phyloP scores from a whole-genome alignment of 2,113 vertebrate genomes.

The Phyllopteryx taeniolatus region DNA sequence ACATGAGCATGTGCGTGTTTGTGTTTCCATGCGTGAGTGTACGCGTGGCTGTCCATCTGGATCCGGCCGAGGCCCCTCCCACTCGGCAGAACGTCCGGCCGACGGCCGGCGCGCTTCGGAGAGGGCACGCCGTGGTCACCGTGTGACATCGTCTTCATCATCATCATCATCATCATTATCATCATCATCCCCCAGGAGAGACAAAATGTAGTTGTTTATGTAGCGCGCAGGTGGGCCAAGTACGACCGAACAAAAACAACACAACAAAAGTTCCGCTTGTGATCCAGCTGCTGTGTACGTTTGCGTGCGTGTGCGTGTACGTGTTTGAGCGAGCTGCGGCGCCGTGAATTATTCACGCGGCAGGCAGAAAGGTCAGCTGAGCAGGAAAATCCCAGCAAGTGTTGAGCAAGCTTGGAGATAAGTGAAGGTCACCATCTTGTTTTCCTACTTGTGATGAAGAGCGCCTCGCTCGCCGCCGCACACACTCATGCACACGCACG shows the following conservation, averaged over 20 bases:
- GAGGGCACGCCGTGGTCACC: neutral
- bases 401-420: slow-evolving; percentile 6
- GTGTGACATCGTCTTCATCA: neutral
- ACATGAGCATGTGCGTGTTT: neutral
- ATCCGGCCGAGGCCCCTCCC: neutral
- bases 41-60: neutral
- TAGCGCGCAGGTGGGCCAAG: no score
- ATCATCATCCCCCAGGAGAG: neutral
- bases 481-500: no score
- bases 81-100: neutral
- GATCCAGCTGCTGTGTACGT: neutral
- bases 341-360: slow-evolving; percentile 39
- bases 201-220: neutral
- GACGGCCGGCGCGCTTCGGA: neutral
- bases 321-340: slow-evolving; percentile 27
- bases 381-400: slow-evolving; percentile 7
- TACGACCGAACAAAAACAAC: neutral
- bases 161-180: neutral
- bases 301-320: neutral
- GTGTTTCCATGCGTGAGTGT: neutral
- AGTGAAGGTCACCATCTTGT: slow-evolving; percentile 27
- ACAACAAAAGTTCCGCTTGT: neutral
- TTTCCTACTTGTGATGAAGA: slow-evolving; percentile 5
- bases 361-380: slow-evolving; percentile 27
- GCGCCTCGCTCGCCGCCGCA: neutral